Evolutionary conservation across 2,888 invertebrate genomes (phyloP).

Genomic region (Meteorus colon): DNA sequence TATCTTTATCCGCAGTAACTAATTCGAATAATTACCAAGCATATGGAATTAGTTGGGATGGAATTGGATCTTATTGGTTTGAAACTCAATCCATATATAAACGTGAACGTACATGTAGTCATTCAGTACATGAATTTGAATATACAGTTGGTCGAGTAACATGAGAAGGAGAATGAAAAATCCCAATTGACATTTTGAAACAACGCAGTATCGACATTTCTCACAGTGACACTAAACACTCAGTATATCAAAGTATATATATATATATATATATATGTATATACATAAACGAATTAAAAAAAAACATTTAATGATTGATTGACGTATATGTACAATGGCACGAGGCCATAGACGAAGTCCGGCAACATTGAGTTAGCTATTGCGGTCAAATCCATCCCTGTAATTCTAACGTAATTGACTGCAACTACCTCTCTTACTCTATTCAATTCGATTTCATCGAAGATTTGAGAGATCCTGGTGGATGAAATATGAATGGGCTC

Average conservation of each 20-base stretch:
- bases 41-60: neutral
- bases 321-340: neutral
- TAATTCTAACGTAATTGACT: neutral
- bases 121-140: neutral
- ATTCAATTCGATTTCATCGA: neutral
- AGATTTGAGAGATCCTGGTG: neutral
- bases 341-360: constrained; percentile 18
- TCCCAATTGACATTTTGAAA: neutral
- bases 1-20: constrained; percentile 4
- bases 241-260: neutral
- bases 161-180: neutral
- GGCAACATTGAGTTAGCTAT: constrained; percentile 7
- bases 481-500: neutral
- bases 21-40: constrained; percentile 24
- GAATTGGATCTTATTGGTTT: neutral
- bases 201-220: neutral
- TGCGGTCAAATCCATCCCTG: neutral
- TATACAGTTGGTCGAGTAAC: too few relatives aligned
- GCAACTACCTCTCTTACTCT: neutral
- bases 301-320: constrained; percentile 11
- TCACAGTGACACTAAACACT: neutral
- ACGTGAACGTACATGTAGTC: neutral
- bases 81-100: neutral
- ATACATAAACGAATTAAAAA: neutral
- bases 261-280: neutral